Evolutionary conservation across 2,888 invertebrate genomes (phyloP), one percentile per base, ranked within the genome.

Genomic region (Allophyes oxyacanthae): DNA sequence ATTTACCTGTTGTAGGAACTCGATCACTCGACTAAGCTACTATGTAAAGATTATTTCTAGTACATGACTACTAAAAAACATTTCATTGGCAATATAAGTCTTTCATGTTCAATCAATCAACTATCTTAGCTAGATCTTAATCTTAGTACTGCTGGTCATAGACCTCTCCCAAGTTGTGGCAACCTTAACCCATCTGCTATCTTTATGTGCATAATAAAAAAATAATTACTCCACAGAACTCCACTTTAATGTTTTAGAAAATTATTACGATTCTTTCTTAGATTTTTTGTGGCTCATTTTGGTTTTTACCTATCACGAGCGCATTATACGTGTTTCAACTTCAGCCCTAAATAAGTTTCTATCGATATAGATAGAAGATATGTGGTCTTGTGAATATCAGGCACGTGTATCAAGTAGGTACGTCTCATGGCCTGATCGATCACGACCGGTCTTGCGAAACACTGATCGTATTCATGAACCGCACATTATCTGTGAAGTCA

Each of bases 391-490:
- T 42, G 30, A 57, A 54, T 57, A 61, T 36, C 45, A 43, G n/a
- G 46, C 43, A 75, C 50, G 43, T 45, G 55, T 55, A 66, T 33
- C 64, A 51, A 52, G 48, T n/a, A n/a, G n/a, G n/a, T 71, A 58
- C 60, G 44, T 57, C 72, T 78, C 79, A 81, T 71, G 77, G 79
- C 53, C 75, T 73, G 60, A 72, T 77, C 72, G 77, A 79, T 80
- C 82, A 82, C 81, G 81, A 78, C 64, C 53, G 34, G 63, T 50
- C 57, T 82, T 81, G 66, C 68, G 78, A 78, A 80, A 79, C 62
- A 58, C 73, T 77, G 73, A 72, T 75, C 72, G 41, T 56, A 65
- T 66, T 63, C 36, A 67, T 64, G 56, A 53, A 59, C 49, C 34
- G 45, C 44, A 34, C 52, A 54, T 59, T 64, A 63, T 63, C 59